Base-by-base conservation (phyloP, 2,888 invertebrate genomes). In the Scaptomyza caliginosa region DNA sequence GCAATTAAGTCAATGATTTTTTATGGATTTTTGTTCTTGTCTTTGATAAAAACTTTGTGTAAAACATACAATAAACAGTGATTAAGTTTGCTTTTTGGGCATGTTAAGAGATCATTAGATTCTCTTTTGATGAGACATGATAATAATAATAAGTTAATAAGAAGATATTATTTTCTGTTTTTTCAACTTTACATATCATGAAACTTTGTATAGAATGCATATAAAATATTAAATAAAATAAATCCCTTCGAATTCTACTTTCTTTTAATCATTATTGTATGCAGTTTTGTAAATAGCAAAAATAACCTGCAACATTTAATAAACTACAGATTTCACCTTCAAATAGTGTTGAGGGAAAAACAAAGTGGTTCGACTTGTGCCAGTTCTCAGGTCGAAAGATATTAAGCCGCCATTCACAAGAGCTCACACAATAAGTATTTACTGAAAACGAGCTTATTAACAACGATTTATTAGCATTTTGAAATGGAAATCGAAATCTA, bases 401-500 rank as follows among this genome's bases (percentile, higher is more conserved):
- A 52, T 32, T 34, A 42, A 42, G 34, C 58, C 13, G 49, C 46
- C 67, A 60, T 66, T 67, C 67, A 74, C 45, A 59, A 54, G 38
- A 55, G n/a, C 70, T 74, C 77, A 68, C 81, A 76, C 74, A 74
- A 63, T 70, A 50, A 55, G 50, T 71, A 71, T 80, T 65, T 55
- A 71, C 52, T 64, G 59, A 67, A 77, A 74, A 34, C 73, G 55
- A 63, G 59, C 79, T 79, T 79, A 82, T 79, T 77, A 67, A 70
- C 42, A 43, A 32, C 66, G 67, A 82, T 85, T 84, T 82, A 85
- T 82, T 67, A 69, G 46, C 71, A 71, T 71, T 75, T 70, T 70
- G 43, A 70, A 67, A 77, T 74, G 72, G 66, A 85, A 79, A 71
- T 71, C 43, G 62, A 74, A 79, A 86, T 83, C 82, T 74, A 68